A percentile compares a stretch with the other conserved stretches of the same genome.
phyloP scores from a whole-genome alignment of 2,113 vertebrate genomes.

The Stegostoma tigrinum region DNA sequence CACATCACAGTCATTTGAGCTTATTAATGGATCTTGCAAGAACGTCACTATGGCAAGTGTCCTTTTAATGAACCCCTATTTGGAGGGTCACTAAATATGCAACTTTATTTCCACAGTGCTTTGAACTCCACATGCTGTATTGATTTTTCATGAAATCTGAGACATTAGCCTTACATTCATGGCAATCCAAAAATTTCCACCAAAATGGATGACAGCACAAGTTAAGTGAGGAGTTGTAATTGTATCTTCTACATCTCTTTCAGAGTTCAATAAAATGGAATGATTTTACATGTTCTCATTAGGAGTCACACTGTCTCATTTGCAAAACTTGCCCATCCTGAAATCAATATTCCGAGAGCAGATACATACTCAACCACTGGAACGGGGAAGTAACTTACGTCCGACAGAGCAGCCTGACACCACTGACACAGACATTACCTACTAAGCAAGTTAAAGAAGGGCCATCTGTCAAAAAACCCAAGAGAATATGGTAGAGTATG shows the following conservation, averaged over 20 bases:
- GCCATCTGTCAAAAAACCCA: not conserved
- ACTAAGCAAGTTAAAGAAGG: not conserved
- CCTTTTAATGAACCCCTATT: not conserved
- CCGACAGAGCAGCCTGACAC: not conserved
- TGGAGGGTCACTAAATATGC: not conserved
- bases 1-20: too few relatives aligned
- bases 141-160: constrained; percentile 13
- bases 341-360: not conserved
- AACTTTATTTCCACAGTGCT: not conserved
- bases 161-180: constrained; percentile 13
- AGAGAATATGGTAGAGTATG: not conserved
- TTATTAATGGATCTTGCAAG: constrained; percentile 2
- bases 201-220: not conserved
- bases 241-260: not conserved
- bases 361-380: not conserved
- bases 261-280: constrained; percentile 2
- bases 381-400: not conserved
- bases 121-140: not conserved
- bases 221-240: not conserved
- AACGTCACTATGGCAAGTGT: not conserved
- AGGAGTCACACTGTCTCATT: not conserved
- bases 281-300: not conserved
- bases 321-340: not conserved
- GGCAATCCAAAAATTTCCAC: not conserved
- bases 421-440: not conserved